Conservation (phyloP, 2,113 vertebrate species). For the Dicaeum eximium region DNA sequence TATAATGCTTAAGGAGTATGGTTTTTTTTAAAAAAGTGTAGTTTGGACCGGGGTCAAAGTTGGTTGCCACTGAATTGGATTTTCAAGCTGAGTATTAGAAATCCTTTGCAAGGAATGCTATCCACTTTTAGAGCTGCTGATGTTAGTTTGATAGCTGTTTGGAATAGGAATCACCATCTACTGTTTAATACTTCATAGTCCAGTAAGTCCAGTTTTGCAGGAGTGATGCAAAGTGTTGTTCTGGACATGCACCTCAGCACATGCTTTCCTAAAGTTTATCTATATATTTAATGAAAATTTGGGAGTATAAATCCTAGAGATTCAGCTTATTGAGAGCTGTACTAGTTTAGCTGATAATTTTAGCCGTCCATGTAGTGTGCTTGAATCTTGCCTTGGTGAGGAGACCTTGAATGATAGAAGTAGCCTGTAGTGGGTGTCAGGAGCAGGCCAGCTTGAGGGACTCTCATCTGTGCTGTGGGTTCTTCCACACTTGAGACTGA, state of each 20-base stretch:
- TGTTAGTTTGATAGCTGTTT: not conserved
- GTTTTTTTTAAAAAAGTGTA: not conserved
- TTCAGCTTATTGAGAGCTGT: not conserved
- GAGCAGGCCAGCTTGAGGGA: not conserved
- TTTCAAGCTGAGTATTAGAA: not conserved
- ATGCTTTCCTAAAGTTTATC: not conserved
- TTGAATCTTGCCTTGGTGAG: not conserved
- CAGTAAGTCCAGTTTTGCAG: not conserved
- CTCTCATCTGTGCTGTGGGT: not conserved
- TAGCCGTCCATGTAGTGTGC: not conserved
- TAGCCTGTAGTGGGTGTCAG: not conserved
- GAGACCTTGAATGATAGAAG: not conserved
- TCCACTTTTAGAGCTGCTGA: not conserved
- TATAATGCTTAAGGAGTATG: not conserved
- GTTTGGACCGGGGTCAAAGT: not conserved
- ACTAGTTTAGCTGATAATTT: not conserved
- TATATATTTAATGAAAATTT: not conserved
- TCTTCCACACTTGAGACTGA: not conserved
- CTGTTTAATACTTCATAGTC: too few species aligned
- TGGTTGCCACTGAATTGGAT: not conserved
- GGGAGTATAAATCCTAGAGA: not conserved
- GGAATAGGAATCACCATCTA: not conserved
- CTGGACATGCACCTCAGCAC: not conserved
- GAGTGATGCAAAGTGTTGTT: not conserved
- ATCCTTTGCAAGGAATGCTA: not conserved